A percentile compares a stretch with the other conserved stretches of the same genome.
Conservation (phyloP, 2,797 vertebrate genomes). For the Muscicapa striata region DNA sequence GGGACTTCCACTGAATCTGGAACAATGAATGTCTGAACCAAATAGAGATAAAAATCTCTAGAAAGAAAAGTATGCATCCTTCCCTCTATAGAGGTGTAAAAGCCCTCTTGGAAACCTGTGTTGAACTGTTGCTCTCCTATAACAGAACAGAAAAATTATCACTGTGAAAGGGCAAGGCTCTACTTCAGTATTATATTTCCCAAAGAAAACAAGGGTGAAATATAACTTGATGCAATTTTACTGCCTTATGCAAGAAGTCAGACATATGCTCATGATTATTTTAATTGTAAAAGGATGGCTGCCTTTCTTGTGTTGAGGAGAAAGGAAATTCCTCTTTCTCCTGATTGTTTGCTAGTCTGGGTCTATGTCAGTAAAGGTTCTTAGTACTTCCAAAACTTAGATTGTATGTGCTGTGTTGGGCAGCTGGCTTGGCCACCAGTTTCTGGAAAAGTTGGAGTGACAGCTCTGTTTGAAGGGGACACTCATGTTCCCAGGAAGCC, state of each 20-base stretch:
- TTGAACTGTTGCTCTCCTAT: constrained; percentile 9
- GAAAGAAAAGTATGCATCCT: not conserved
- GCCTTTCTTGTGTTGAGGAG: not conserved
- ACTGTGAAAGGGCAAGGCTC: constrained; percentile 3
- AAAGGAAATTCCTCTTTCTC: constrained; percentile 38
- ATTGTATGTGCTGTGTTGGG: not conserved
- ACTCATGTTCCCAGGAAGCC: not conserved
- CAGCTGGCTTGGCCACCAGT: not conserved
- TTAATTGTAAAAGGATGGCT: constrained; percentile 36
- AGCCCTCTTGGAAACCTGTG: constrained; percentile 1
- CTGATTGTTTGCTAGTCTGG: not conserved
- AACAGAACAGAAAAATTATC: constrained; percentile 8
- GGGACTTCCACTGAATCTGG: not conserved
- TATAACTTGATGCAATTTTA: constrained; percentile 30
- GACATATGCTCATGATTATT: constrained; percentile 50
- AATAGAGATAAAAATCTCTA: not conserved
- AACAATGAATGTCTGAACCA: not conserved
- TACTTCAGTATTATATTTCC: constrained; percentile 35
- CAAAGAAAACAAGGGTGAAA: constrained; percentile 25
- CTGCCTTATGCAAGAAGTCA: constrained; percentile 34
- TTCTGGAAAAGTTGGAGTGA: not conserved
- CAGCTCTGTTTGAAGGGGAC: not conserved
- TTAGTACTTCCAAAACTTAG: not conserved
- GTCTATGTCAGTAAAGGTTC: not conserved
- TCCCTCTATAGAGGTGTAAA: not conserved